A percentile compares a stretch with the other conserved stretches of the same genome.
phyloP scores from a whole-genome alignment of 2,797 vertebrate genomes.

The Falco novaeseelandiae region DNA sequence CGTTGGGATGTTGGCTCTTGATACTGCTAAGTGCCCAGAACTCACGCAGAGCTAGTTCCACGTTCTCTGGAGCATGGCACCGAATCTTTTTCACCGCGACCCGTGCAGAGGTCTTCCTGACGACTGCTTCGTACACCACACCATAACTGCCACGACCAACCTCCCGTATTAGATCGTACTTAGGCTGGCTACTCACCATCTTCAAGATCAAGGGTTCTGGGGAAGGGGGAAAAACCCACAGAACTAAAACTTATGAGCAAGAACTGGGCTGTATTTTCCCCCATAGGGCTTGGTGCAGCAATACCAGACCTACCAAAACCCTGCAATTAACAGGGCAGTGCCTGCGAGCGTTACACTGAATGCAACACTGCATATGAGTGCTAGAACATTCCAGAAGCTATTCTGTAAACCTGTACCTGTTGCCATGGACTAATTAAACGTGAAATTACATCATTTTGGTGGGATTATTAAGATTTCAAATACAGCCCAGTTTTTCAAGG shows the following conservation, averaged over 20 bases:
- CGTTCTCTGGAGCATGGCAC: slow-evolving; percentile 96
- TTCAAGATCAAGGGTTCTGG: slow-evolving; percentile 84
- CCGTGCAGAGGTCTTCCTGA: slow-evolving; percentile 88
- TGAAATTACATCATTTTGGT: fast-evolving
- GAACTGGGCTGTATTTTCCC: slow-evolving; percentile 50
- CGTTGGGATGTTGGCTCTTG: slow-evolving; percentile 97
- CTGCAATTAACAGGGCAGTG: neutral
- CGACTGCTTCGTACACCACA: slow-evolving; percentile 95
- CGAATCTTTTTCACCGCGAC: slow-evolving; percentile 98
- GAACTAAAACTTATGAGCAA: slow-evolving; percentile 55
- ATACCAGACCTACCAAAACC: neutral
- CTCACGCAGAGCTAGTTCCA: slow-evolving; percentile 94
- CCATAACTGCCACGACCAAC: slow-evolving; percentile 98
- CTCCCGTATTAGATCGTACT: slow-evolving; percentile 99
- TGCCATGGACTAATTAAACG: neutral
- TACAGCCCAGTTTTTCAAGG: slow-evolving; percentile 2
- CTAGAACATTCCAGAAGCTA: neutral
- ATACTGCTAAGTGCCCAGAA: slow-evolving; percentile 99
- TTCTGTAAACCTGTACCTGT: neutral
- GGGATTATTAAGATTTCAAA: neutral
- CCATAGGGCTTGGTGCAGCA: slow-evolving; percentile 34
- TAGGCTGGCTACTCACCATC: slow-evolving; percentile 99
- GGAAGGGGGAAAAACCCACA: slow-evolving; percentile 70
- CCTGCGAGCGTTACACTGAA: neutral
- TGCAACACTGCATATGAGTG: fast-evolving